Evolutionary conservation across 2,888 invertebrate genomes (phyloP), one percentile per base, ranked within the genome.

Genomic region (Leptinotarsa rubiginosa): DNA sequence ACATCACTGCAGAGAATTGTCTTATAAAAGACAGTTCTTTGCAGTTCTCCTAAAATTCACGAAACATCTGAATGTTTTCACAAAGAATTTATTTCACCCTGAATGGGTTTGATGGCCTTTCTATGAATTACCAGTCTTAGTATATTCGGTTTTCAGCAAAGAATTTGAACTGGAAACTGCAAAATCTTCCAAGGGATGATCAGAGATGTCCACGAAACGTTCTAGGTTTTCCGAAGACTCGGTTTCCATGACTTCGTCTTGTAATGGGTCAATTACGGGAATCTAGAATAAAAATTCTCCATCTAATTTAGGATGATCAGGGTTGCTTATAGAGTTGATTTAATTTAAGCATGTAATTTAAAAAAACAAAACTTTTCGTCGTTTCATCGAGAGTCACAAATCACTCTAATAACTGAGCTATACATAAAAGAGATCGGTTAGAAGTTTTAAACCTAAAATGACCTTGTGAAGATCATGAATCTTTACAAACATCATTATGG

Each of bases 51-150:
- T 13, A 59, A 20, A 13, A 22, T 59, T 13, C 15, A 20, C 16
- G 56, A 66, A 41, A 41, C 41, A 41, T 18, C 31, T 22, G 20
- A 68, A 22, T 62, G 52, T 62, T 62, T 62, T 47, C 18, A 16
- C 7, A 54, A 56, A 56, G 2, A 64, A 49, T 47, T 50, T 15
- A 70, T 52, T 59, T 47, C 71, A 75, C 70, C 69, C 65, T 62
- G 69, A 56, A 56, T 64, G 50, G 1, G 50, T 25, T 65, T 16
- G 68, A 65, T 68, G 49, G 70, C 70, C 49, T 73, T 74, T 70
- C 74, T 72, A 77, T 18, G 71, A 75, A n/a, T 69, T 74, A 76
- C 82, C 85, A 83, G 85, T 84, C 83, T 85, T 85, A 78, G 84
- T 84, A 74, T 83, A 82, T 69, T 83, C 84, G 54, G 84, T 81